These are phyloP conservation scores for Ctenochaetus hawaiiensis DNA, from an alignment of 2,797 vertebrate genomes.

Conservation along the genomic window DNA sequence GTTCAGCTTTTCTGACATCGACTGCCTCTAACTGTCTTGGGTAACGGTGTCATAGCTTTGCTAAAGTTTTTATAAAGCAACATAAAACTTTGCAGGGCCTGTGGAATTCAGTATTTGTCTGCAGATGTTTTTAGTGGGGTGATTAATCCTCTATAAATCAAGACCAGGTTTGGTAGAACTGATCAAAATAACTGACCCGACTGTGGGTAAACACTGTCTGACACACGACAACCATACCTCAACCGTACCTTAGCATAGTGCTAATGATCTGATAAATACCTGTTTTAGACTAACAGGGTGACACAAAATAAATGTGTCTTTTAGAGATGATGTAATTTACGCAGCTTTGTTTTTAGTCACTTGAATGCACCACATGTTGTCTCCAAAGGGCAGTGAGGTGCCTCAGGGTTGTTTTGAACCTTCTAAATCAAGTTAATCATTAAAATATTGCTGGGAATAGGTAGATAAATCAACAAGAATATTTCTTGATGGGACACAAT, in stretches of 20 bases:
- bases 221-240: constrained; percentile 1
- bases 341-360: too few relatives aligned
- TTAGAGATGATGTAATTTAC: too few relatives aligned
- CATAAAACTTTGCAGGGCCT: constrained; percentile 22
- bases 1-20: constrained; percentile 58
- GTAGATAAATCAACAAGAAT: too few relatives aligned
- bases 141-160: neutral
- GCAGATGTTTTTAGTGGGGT: neutral
- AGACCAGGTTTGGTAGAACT: constrained; percentile 31
- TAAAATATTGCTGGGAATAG: too few relatives aligned
- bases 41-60: constrained; percentile 14
- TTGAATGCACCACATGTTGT: too few relatives aligned
- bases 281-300: neutral
- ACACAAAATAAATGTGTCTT: neutral
- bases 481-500: too few relatives aligned
- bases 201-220: constrained; percentile 41
- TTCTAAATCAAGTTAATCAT: too few relatives aligned
- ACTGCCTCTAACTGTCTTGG: constrained; percentile 45
- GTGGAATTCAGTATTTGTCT: constrained; percentile 4
- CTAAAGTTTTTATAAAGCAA: constrained; percentile 51
- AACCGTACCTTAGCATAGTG: constrained; percentile 28
- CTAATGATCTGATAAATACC: constrained; percentile 19
- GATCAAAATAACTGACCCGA: constrained; percentile 1
- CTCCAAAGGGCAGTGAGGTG: too few relatives aligned
- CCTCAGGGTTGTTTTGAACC: too few relatives aligned